Base-by-base conservation (phyloP, 1,140 invertebrate genomes). In the Nebria ingens region DNA sequence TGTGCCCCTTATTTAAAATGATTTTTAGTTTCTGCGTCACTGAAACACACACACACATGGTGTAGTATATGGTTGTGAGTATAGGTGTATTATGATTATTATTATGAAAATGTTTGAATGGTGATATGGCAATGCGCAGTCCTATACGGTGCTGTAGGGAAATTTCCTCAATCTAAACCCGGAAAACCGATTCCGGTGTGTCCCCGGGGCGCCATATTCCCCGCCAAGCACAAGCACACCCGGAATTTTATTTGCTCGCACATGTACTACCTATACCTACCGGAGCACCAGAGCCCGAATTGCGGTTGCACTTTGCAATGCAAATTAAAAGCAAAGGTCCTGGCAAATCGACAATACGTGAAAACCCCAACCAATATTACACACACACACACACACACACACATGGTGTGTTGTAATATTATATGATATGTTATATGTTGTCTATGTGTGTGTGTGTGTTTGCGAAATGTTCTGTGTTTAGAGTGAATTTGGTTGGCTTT, bases 141-240 rank as follows among this genome's bases (percentile, higher is more conserved):
- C 25, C 4, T 45, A 45, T 29, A 53, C 52, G 13, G 23, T 21
- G 21, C 22, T 62, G 62, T 58, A 60, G 62, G 64, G 59, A 66
- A 68, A 66, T 68, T 68, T 64, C 65, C 65, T 68, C 65, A 68
- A 68, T 68, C 66, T 65, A 68, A 68, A 68, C 66, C 66, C 62
- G 66, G 65, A 68, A 52, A 68, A 68, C 65, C 66, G 66, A 68
- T 68, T 68, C 66, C 61, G 59, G 58, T 57, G 11, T 55, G 58
- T 65, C 66, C 66, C 64, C 55, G 42, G 66, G 65, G 63, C 59
- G 55, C n/a, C 19, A 50, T 49, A 49, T 49, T 11, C 19, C 34
- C 34, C 17, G 3, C 34, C 34, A 38, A n/a, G 17, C 19, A 12
- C 11, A 4, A 12, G 45, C 19, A 50, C 15, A 34, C 25, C 6